Base-by-base conservation (phyloP, 2,797 vertebrate genomes). In the Myotis findleyi region DNA sequence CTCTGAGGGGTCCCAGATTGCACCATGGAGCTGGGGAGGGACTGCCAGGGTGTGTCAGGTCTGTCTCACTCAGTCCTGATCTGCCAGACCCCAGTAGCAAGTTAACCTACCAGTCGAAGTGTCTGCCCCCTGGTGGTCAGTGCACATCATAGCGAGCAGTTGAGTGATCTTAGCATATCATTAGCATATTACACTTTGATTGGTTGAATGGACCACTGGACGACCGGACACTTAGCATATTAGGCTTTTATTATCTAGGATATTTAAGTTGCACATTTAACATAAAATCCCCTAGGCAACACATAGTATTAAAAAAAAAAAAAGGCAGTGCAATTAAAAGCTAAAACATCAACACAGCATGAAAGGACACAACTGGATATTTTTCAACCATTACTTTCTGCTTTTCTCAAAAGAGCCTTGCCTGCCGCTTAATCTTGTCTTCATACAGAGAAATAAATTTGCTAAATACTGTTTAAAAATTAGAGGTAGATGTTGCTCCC, bases 391-490 rank as follows among this genome's bases (percentile, higher is more conserved):
- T 18, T 33, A n/a, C 25, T 18, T 92, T 86, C 36, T 92, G 64
- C n/a, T 73, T 94, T 95, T 88, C 66, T 77, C 66, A 13, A 75
- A 92, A 92, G 51, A 95, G 4, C 21, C 49, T 93, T 41, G 21
- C 38, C 23, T 68, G 44, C 25, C 14, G 79, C 38, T 83, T 95
- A 82, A 44, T 76, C 81, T 94, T 89, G 11, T 91, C 44, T 80
- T 57, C 64, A 36, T 68, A 84, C 12, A 47, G 27, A 92, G 71
- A 91, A 88, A 87, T 55, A 55, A 57, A 57, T 89, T 21, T 84
- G 25, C 51, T 95, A 71, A 89, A 89, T 87, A 59, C 23, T 88
- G 14, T 92, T 94, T 89, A 57, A 91, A 79, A 94, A 77, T 76
- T 87, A 33, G 16, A 64, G 23, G 23, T 41, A 82, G 18, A 4